phyloP scores from a whole-genome alignment of 2,113 vertebrate species.

The Misgurnus mizolepis region DNA sequence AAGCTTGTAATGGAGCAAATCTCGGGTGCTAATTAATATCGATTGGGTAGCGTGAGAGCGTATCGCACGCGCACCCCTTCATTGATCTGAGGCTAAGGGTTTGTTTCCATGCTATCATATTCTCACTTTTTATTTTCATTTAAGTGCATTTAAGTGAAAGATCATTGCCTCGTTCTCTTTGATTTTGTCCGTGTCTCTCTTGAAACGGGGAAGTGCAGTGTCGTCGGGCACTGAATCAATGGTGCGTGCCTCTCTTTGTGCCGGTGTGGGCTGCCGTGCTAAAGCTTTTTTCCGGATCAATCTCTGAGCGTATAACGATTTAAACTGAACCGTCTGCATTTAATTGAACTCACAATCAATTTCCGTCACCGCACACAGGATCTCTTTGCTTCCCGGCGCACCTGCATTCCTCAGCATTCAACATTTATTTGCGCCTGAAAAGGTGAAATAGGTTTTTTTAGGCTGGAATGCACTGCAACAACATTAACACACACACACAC shows the following conservation, averaged over 20 bases:
- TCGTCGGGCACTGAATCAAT: conserved; percentile 17
- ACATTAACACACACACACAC: conserved; percentile 11
- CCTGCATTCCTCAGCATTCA: conserved; percentile 14
- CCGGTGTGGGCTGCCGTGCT: conserved; percentile 4
- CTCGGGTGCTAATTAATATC: conserved; percentile 34
- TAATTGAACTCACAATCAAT: conserved; percentile 42
- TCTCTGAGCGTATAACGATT: conserved; percentile 34
- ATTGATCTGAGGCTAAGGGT: conserved; percentile 26
- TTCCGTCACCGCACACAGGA: neutral
- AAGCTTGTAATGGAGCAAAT: conserved; percentile 36
- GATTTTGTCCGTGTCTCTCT: neutral
- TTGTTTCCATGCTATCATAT: conserved; percentile 12
- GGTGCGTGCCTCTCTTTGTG: neutral
- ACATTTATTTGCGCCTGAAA: neutral
- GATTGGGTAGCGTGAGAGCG: neutral
- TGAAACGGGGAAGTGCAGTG: neutral
- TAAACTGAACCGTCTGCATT: conserved; percentile 29
- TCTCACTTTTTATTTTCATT: conserved; percentile 4
- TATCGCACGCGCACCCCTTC: conserved; percentile 28
- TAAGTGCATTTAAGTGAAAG: conserved; percentile 18
- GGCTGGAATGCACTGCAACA: conserved; percentile 17
- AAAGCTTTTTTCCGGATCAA: conserved; percentile 35
- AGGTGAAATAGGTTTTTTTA: neutral
- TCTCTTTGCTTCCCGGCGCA: neutral
- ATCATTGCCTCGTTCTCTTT: conserved; percentile 1